phyloP scores from a whole-genome alignment of 2,888 invertebrate genomes.

The Napeogenes sylphis region DNA sequence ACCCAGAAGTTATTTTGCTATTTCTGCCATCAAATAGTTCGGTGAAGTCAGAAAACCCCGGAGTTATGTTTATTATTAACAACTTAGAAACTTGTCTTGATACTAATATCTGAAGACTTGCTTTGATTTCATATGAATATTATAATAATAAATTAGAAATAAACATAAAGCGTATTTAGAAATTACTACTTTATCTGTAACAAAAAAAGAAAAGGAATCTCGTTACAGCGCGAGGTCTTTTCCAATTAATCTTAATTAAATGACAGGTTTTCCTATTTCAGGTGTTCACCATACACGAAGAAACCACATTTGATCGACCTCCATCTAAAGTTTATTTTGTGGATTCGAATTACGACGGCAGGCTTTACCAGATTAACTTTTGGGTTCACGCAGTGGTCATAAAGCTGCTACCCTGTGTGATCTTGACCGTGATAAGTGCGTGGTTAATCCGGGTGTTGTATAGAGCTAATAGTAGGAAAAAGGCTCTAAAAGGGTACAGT shows the following conservation, averaged over 20 bases:
- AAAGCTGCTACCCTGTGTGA: slow-evolving; percentile 87
- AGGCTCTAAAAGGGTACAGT: slow-evolving; percentile 73
- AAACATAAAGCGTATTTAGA: too few species aligned
- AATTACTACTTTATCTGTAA: too few species aligned
- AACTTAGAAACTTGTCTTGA: too few species aligned
- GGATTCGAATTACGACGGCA: slow-evolving; percentile 77
- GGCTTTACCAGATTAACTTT: slow-evolving; percentile 84
- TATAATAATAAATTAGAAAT: too few species aligned
- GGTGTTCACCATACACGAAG: slow-evolving; percentile 69
- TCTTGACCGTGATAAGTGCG: slow-evolving; percentile 85
- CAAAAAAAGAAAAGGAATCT: too few species aligned
- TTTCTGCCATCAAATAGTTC: not conserved
- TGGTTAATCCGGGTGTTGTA: slow-evolving; percentile 85
- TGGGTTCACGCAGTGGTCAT: slow-evolving; percentile 90
- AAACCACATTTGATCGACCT: slow-evolving; percentile 43
- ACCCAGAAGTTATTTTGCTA: not conserved
- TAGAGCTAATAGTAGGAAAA: slow-evolving; percentile 82
- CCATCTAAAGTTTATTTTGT: slow-evolving; percentile 66
- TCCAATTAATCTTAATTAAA: not conserved
- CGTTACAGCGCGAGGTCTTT: too few species aligned
- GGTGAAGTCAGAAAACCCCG: too few species aligned
- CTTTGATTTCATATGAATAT: too few species aligned
- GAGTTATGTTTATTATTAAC: too few species aligned
- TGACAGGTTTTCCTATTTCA: slow-evolving; percentile 39
- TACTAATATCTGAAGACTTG: too few species aligned